Base-by-base conservation (phyloP, 2,797 vertebrate species). In the Myotis pilosus region DNA sequence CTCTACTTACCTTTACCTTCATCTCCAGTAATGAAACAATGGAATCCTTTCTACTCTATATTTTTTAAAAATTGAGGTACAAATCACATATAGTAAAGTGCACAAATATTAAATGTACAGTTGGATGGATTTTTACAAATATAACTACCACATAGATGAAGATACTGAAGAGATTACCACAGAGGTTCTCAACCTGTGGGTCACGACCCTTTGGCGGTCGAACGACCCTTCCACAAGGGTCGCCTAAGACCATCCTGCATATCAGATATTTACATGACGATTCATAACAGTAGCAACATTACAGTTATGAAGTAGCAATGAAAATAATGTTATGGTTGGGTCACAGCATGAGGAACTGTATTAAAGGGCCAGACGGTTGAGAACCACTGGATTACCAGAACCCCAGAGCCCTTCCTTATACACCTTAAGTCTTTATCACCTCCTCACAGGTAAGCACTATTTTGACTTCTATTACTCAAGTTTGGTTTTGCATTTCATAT, bases 1-100 rank as follows among this genome's bases (percentile, higher is more conserved):
- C 79, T 89, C 72, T 80, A 28, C 15, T 92, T 33, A 92, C n/a
- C 41, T 86, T 84, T 81, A 90, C 30, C 44, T 88, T 92, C 57
- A 91, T 19, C 47, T 91, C 57, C 74, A 89, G 79, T 69, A 68
- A 88, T 23, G 8, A 85, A 94, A 82, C 20, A 53, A 85, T 38
- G n/a, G 76, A 69, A 83, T 87, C 69, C 30, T 76, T 88, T 44
- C 53, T 83, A 22, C 20, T 84, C 20, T 80, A 17, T 69, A 74
- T 64, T 93, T 92, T 76, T 55, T 8, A n/a, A 83, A 47, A 87
- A 47, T 5, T 75, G 66, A 91, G 81, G 23, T 72, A 76, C 13
- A 10, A 74, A 38, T 94, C n/a, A 88, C 68, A 92, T 49, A 38
- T 1, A 95, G 38, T 44, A 36, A 92, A 89, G 72, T 44, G 41